Evolutionary conservation across 1,140 invertebrate genomes (phyloP).

Genomic region (Meloidogyne hapla): DNA sequence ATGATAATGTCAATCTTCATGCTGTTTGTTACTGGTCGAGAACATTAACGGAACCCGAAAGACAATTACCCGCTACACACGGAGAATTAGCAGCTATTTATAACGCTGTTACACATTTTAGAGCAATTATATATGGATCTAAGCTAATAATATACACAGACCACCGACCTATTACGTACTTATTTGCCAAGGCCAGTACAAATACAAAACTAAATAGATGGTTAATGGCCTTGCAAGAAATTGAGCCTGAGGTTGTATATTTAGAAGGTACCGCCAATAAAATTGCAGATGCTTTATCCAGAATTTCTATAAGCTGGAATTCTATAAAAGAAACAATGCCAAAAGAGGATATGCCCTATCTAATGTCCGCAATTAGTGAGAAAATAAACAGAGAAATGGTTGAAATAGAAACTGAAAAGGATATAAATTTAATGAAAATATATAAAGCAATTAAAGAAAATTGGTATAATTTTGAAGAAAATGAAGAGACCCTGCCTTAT

Average conservation of each 20-base stretch:
- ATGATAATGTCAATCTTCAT: neutral
- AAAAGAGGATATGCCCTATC: no score
- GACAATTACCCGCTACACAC: neutral
- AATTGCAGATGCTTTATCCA: no score
- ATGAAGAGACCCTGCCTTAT: neutral
- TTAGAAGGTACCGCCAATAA: no score
- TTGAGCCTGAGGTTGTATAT: no score
- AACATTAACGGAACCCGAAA: neutral
- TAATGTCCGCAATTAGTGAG: no score
- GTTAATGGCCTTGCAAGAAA: constrained; percentile 11
- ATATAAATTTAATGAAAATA: neutral
- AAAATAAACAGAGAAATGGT: neutral
- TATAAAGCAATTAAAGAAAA: neutral
- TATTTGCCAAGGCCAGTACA: neutral
- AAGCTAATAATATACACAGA: neutral
- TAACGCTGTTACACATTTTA: neutral
- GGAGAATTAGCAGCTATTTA: constrained; percentile 5
- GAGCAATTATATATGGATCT: neutral
- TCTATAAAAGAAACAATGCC: no score
- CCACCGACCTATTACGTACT: constrained; percentile 11
- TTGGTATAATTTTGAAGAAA: neutral
- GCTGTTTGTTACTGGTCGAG: constrained; percentile 8
- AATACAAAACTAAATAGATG: constrained; percentile 11
- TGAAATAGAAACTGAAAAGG: constrained; percentile 3
- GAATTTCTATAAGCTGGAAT: no score